Evolutionary conservation across 2,797 vertebrate genomes (phyloP).

Genomic region (Poliocrania exsul): DNA sequence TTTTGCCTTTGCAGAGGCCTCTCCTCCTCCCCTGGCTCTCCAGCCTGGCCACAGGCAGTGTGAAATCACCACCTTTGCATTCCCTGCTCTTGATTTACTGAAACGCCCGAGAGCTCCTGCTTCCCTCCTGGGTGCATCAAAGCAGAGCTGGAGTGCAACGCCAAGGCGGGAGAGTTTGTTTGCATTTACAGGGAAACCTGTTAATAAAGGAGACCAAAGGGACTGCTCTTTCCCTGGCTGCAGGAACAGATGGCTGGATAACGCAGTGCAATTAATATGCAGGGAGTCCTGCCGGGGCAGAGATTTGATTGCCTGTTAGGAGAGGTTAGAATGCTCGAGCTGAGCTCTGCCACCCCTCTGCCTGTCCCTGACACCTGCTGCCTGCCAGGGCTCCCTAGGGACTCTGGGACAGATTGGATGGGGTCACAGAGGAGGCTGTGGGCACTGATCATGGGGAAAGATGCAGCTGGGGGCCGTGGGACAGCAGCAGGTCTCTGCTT

Average conservation of each 20-base stretch:
- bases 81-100: neutral
- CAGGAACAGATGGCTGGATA: slow-evolving; percentile 40
- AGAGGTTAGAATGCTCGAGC: neutral
- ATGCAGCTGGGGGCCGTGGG: accelerated
- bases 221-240: slow-evolving; percentile 56
- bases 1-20: neutral
- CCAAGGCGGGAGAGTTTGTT: neutral
- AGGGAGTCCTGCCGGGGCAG: slow-evolving; percentile 2
- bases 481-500: neutral
- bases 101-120: neutral
- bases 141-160: neutral
- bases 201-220: slow-evolving; percentile 40
- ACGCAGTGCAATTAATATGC: slow-evolving; percentile 1
- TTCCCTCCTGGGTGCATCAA: neutral
- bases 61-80: neutral
- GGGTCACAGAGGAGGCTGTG: neutral
- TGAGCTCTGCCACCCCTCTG: neutral
- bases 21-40: neutral
- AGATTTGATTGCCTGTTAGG: neutral
- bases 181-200: slow-evolving; percentile 54
- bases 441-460: neutral
- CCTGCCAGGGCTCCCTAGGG: neutral
- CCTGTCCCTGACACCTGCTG: neutral
- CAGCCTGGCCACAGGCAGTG: neutral
- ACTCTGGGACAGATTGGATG: neutral